Conservation (phyloP, 2,797 vertebrate species). For the Calcarius lapponicus region DNA sequence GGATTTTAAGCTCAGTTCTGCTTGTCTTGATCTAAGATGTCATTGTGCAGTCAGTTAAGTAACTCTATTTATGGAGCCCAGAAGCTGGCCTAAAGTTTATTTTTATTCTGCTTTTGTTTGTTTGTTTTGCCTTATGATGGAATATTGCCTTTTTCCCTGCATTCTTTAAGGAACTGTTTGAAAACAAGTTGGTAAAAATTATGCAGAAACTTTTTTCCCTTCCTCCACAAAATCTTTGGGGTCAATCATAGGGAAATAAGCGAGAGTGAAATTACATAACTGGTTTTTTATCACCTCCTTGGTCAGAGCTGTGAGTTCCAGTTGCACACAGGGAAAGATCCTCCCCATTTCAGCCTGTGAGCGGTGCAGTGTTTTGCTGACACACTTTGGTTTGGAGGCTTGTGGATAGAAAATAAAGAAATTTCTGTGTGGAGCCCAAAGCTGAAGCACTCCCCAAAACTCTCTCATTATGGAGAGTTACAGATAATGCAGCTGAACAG, state of each 20-base stretch:
- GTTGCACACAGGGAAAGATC: not conserved
- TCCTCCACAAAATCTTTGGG: not conserved
- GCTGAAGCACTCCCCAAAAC: not conserved
- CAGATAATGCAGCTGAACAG: not conserved
- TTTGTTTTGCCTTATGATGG: not conserved
- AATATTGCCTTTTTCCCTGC: not conserved
- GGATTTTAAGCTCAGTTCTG: not conserved
- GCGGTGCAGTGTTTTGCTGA: not conserved
- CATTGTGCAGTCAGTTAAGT: not conserved
- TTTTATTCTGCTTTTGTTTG: constrained; percentile 6
- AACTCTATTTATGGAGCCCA: not conserved
- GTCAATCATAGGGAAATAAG: not conserved
- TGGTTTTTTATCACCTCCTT: not conserved
- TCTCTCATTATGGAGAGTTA: not conserved
- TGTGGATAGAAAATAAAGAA: not conserved
- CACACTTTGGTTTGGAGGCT: not conserved
- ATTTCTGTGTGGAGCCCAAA: not conserved
- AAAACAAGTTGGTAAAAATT: not conserved
- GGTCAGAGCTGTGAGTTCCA: not conserved
- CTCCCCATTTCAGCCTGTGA: not conserved
- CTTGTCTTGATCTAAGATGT: not conserved
- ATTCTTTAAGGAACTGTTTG: not conserved
- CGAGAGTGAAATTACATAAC: not conserved
- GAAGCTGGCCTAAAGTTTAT: not conserved
- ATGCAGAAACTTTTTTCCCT: not conserved